These are phyloP conservation scores for Plecotus auritus DNA, from an alignment of 2,113 vertebrate species.

Conservation along the genomic window DNA sequence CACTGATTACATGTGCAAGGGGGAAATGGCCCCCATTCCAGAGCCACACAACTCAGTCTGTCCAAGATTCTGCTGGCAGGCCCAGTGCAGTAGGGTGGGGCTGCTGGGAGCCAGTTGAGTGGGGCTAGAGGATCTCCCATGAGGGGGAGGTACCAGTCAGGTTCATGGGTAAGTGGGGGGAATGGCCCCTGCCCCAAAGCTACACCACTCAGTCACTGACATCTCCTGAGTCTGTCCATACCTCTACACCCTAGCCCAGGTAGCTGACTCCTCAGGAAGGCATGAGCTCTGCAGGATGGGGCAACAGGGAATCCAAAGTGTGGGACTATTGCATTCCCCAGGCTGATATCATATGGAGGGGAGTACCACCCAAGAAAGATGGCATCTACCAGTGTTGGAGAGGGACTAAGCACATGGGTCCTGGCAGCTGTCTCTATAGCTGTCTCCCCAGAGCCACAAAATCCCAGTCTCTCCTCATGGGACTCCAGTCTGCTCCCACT, in stretches of 20 bases:
- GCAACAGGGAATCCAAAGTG: neutral
- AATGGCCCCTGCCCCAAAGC: neutral
- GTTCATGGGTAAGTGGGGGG: neutral
- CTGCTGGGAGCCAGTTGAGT: neutral
- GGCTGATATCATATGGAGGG: neutral
- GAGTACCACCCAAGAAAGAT: neutral
- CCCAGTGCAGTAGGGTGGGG: neutral
- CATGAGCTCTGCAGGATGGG: neutral
- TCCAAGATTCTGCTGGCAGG: neutral
- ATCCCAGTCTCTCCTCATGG: neutral
- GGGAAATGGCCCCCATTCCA: neutral
- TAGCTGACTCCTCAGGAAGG: neutral
- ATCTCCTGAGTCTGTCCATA: neutral
- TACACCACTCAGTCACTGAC: neutral
- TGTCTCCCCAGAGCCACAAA: neutral
- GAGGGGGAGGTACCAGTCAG: neutral
- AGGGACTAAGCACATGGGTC: neutral
- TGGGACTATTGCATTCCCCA: neutral
- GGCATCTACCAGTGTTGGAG: neutral
- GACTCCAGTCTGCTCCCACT: neutral
- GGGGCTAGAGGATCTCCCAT: neutral
- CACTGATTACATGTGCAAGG: neutral
- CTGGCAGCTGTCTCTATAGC: neutral
- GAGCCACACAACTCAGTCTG: neutral
- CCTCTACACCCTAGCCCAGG: neutral